A percentile compares a stretch with the other conserved stretches of the same genome.
Conservation (phyloP, 2,797 vertebrate species). For the Glossophaga mutica region DNA sequence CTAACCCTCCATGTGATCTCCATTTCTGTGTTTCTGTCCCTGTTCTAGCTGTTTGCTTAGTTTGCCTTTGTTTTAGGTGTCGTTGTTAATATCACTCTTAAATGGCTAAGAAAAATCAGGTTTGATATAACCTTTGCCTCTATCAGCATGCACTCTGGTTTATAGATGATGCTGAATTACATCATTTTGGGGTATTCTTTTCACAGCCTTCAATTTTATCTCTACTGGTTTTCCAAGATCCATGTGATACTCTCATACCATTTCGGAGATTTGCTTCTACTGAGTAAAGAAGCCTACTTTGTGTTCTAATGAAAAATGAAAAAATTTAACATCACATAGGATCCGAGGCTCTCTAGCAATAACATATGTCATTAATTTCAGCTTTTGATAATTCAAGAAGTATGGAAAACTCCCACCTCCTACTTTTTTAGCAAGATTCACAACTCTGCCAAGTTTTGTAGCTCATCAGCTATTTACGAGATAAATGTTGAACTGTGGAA, state of each 20-base stretch:
- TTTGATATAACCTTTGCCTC: neutral
- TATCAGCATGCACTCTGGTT: neutral
- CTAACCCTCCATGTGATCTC: no score
- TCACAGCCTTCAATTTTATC: conserved; percentile 14
- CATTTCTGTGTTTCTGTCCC: no score
- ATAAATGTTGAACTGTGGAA: conserved; percentile 73
- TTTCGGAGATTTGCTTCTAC: neutral
- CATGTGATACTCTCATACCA: conserved; percentile 16
- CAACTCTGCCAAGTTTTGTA: conserved; percentile 79
- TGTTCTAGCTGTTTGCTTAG: no score
- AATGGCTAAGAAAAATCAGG: neutral
- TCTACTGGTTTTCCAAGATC: neutral
- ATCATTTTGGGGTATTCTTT: conserved; percentile 11
- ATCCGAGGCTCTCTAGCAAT: conserved; percentile 67
- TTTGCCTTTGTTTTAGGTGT: no score
- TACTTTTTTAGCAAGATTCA: conserved; percentile 67
- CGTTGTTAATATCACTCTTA: neutral
- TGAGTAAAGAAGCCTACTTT: conserved; percentile 42
- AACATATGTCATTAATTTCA: conserved; percentile 73
- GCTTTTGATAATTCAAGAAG: conserved; percentile 72
- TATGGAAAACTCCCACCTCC: conserved; percentile 75
- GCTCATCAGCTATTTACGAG: conserved; percentile 74
- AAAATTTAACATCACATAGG: conserved; percentile 46
- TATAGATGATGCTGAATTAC: neutral
- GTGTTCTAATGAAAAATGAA: conserved; percentile 69